Evolutionary conservation across 2,888 invertebrate species (phyloP), one percentile per base, ranked within the genome.

Genomic region (Diaprepes abbreviatus): DNA sequence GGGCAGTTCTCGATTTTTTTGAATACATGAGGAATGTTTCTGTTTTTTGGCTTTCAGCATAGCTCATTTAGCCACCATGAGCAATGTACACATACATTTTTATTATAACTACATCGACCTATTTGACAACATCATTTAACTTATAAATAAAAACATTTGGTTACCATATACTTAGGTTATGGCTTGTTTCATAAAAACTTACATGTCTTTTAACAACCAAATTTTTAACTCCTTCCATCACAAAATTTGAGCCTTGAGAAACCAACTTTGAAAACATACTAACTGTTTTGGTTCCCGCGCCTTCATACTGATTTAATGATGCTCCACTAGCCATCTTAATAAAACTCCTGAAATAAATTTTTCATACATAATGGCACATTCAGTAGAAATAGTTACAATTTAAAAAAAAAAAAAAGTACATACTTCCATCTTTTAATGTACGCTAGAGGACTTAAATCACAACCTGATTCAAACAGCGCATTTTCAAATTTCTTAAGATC

Each of bases 181-280:
- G n/a, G n/a, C n/a, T n/a, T n/a, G n/a, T n/a, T 60, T 64, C 35
- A 2, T 54, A 1, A 43, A 65, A 54, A 24, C 36, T 89, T 84
- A 95, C 95, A 86, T 99, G 98, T 86, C 95, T 92, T 85, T 99
- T 99, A 6, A 99, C 95, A 14, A 98, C 98, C 78, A 99, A 89
- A 87, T 99, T 99, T 85, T 98, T 97, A 0, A 98, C 98, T 35
- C 98, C 99, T 85, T 99, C 99, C 98, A 99, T 99, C 0, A 99
- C 97, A 83, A 99, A 98, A 33, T 96, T 95, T 0, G 98, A 98
- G 17, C 98, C 97, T 82, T 98, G 97, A 6, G 94, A 94, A 79
- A 99, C 94, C 63, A 99, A 88, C 85, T 98, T 99, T 6, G 97
- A 96, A 85, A 99, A 98, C 98, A 99, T 98, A 71, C 93, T 95